Evolutionary conservation across 2,888 invertebrate species (phyloP), one percentile per base, ranked within the genome.

Genomic region (Byasa hedistus): DNA sequence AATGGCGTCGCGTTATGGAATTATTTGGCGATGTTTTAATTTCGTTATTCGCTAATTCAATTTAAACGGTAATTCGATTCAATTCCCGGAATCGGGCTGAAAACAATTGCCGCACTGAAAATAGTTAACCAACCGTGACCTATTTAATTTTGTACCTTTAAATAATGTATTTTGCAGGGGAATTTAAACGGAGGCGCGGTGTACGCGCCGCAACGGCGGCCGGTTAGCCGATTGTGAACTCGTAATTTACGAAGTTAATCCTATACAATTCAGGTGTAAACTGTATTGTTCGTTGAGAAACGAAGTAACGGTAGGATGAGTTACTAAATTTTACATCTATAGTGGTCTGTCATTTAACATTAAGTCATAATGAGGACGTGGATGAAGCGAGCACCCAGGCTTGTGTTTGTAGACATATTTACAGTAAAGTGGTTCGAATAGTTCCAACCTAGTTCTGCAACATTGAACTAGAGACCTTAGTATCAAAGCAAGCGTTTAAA

Each of bases 101-200:
- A 66, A 62, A 66, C 66, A 66, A 66, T 62, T 66, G 57, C 54
- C 52, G 66, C 57, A 62, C 54, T 22, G 66, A 58, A 66, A 66
- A 62, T 52, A 62, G 61, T 66, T 66, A 66, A 58, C 62, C 62
- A 66, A 23, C 66, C 62, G 61, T 62, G 62, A 66, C 61, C 58
- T 58, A 58, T 66, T 62, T 39, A 66, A 66, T 62, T n/a, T 62
- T 58, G 54, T 58, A 66, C 66, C 61, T 66, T 61, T 58, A 55
- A 62, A 62, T 58, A 66, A 66, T 66, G 32, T 44, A 66, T 62
- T 66, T 62, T 58, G 58, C 58, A 57, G 44, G 54, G 21, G 54
- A 57, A 55, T 62, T 66, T 62, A 55, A 54, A 61, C 58, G 55
- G 44, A 57, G 61, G 58, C 66, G 62, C 32, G 62, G 61, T 58